A percentile compares a stretch with the other conserved stretches of the same genome.
Conservation (phyloP, 1,140 invertebrate genomes). For the Drosophila asahinai region DNA sequence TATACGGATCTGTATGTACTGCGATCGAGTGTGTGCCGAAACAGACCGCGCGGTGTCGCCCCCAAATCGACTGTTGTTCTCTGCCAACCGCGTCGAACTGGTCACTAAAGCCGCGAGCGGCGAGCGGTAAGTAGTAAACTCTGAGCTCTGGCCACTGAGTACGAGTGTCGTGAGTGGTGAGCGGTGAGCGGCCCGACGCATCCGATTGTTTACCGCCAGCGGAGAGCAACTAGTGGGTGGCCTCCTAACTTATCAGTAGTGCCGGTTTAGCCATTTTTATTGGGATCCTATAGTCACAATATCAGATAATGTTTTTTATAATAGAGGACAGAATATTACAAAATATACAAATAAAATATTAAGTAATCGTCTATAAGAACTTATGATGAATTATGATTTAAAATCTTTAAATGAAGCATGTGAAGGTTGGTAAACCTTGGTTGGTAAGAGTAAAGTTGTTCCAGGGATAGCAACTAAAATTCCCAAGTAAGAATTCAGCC, state of each 20-base stretch:
- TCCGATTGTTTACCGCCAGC: slow-evolving; percentile 35
- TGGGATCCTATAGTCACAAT: background rate
- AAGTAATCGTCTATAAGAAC: too few species aligned
- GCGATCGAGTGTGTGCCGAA: slow-evolving; percentile 1
- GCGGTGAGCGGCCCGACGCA: slow-evolving; percentile 19
- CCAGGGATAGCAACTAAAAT: too few species aligned
- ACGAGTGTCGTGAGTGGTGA: slow-evolving; percentile 2
- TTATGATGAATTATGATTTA: too few species aligned
- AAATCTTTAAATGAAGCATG: too few species aligned
- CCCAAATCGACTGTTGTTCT: slow-evolving; percentile 39
- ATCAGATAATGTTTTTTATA: too few species aligned
- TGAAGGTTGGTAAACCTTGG: too few species aligned
- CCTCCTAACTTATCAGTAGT: background rate
- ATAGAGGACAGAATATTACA: too few species aligned
- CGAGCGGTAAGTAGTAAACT: slow-evolving; percentile 3
- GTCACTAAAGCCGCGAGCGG: slow-evolving; percentile 18
- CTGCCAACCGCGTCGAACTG: slow-evolving; percentile 32
- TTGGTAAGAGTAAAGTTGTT: too few species aligned
- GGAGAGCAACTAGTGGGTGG: slow-evolving; percentile 45
- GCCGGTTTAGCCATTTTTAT: background rate
- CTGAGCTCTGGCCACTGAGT: slow-evolving; percentile 12
- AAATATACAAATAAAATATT: too few species aligned
- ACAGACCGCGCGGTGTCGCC: slow-evolving; percentile 34
- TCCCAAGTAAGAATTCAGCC: too few species aligned
- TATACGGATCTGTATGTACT: slow-evolving; percentile 47